Conservation (phyloP, 2,113 vertebrate species). For the Dicentrarchus labrax region DNA sequence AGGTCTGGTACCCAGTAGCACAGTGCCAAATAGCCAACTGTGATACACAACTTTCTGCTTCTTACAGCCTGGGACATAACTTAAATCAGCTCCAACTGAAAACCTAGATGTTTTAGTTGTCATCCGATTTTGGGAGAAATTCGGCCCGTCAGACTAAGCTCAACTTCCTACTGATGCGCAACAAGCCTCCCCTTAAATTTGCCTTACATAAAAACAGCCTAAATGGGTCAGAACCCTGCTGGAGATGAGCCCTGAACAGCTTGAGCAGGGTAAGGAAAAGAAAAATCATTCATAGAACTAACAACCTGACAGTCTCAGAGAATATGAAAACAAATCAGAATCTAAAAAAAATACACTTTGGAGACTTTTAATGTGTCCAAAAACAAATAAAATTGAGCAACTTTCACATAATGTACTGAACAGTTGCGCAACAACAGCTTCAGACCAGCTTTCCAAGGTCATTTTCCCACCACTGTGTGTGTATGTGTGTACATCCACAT, state of each 20-base stretch:
- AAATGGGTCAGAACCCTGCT: conserved; percentile 76
- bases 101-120: conserved; percentile 55
- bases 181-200: conserved; percentile 58
- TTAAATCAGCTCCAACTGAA: conserved; percentile 65
- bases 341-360: conserved; percentile 18
- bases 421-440: conserved; percentile 52
- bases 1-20: conserved; percentile 64
- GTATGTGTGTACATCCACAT: background rate
- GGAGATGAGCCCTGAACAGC: conserved; percentile 61
- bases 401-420: conserved; percentile 31
- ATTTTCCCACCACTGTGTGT: conserved; percentile 46
- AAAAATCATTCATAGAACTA: conserved; percentile 47
- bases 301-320: conserved; percentile 51
- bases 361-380: conserved; percentile 31
- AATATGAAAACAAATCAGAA: conserved; percentile 48
- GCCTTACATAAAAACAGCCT: conserved; percentile 51
- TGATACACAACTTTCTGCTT: conserved; percentile 66
- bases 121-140: conserved; percentile 70
- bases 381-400: conserved; percentile 55
- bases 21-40: conserved; percentile 52
- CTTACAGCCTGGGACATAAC: conserved; percentile 63
- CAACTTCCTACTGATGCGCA: conserved; percentile 63
- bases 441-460: conserved; percentile 19
- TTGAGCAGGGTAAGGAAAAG: conserved; percentile 41
- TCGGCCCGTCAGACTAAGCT: conserved; percentile 58